Base-by-base conservation (phyloP, 2,797 vertebrate genomes). In the Myioborus melanocephalus region DNA sequence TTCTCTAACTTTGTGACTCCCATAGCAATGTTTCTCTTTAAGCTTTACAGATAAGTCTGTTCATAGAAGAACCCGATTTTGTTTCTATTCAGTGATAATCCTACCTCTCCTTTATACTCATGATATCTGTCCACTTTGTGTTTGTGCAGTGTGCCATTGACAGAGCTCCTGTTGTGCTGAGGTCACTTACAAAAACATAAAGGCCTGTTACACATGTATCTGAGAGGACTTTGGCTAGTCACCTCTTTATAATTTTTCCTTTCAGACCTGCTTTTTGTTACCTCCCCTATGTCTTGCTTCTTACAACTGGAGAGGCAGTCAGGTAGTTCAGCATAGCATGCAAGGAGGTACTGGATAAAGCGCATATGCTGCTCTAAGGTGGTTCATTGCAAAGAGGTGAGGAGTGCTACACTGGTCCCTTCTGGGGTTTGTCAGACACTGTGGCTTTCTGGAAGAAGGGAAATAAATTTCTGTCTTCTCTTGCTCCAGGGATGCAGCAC, bases 401-500 rank as follows among this genome's bases (percentile, higher is more conserved):
- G 70, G 63, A 72, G 50, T 26, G 81, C 86, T 84, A 10, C 14
- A 30, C 53, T 21, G 26, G 47, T 77, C 37, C n/a, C 24, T 79
- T 52, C 56, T 60, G 46, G 44, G 27, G 21, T 69, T 75, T 80
- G 41, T 30, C 69, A 70, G 44, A 37, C 37, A 5, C 41, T 70
- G 18, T 14, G 35, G 10, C 59, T 60, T 85, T 82, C 69, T 80
- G 68, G 57, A 59, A 44, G 70, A 77, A 37, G 12, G 22, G 34
- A 46, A 76, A 39, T 47, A 30, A 76, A 47, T 68, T 86, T 56
- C 63, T 93, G 32, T 94, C 50, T 79, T 78, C 17, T 95, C 37
- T 91, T 32, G 64, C 71, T 82, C 47, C 96, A 99, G 99, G 93
- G 99, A 99, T 89, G 99, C 99, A 71, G 99, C 99, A 59, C 99